These are phyloP conservation scores for Catajapyx aquilonaris DNA, from an alignment of 1,140 invertebrate species.

Conservation along the genomic window DNA sequence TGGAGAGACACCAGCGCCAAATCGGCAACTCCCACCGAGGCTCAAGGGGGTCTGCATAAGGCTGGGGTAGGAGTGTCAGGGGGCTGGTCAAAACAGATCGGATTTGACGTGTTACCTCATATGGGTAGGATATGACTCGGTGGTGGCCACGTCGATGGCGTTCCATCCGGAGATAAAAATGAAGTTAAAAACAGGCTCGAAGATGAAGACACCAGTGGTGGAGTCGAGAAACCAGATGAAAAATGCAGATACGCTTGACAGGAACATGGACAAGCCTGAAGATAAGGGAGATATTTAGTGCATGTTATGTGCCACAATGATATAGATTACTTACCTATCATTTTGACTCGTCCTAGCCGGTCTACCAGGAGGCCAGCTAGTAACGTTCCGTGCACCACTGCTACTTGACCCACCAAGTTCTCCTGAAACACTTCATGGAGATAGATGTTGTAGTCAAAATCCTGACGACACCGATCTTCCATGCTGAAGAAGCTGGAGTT, in stretches of 20 bases:
- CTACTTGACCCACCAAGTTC: conserved; percentile 17
- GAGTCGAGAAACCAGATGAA: conserved; percentile 25
- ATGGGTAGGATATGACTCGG: conserved; percentile 26
- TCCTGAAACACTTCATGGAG: conserved; percentile 17
- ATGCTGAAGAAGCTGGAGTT: conserved; percentile 14
- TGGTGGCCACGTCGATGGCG: conserved; percentile 23
- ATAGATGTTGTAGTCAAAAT: conserved; percentile 18
- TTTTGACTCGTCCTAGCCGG: conserved; percentile 21
- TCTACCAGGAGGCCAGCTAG: conserved; percentile 25
- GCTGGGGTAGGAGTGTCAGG: too few species aligned
- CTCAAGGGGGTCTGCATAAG: too few species aligned
- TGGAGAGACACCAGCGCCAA: too few species aligned
- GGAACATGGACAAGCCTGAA: conserved; percentile 23
- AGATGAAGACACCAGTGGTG: conserved; percentile 15
- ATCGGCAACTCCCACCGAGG: too few species aligned
- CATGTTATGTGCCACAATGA: too few species aligned
- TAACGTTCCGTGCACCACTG: conserved; percentile 25
- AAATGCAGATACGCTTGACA: conserved; percentile 23
- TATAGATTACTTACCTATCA: conserved; percentile 26
- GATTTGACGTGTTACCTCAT: conserved; percentile 24
- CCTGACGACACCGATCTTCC: conserved; percentile 14
- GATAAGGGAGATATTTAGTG: conserved; percentile 3
- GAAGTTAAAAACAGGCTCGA: conserved; percentile 24
- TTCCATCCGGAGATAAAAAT: conserved; percentile 27
- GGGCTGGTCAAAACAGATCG: too few species aligned